Conservation (phyloP, 2,797 vertebrate species). For the Ciconia nigra region DNA sequence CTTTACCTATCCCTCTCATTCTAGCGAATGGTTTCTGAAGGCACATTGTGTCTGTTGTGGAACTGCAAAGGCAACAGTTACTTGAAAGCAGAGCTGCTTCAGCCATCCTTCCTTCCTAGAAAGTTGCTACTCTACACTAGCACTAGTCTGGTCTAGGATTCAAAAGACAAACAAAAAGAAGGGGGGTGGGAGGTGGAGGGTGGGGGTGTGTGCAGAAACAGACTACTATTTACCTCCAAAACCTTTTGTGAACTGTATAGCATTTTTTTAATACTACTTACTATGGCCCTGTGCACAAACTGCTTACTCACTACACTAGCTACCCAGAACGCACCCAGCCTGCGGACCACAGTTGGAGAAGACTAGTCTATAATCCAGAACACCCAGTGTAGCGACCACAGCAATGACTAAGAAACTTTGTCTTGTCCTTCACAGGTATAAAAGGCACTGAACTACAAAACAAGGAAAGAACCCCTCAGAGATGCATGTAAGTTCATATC, state of each 20-base stretch:
- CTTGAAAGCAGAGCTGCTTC: background rate
- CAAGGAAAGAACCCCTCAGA: background rate
- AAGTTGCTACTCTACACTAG: background rate
- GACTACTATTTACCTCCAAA: background rate
- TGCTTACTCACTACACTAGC: background rate
- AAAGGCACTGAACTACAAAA: background rate
- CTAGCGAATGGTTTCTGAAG: background rate
- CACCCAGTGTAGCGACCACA: background rate
- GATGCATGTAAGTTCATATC: background rate
- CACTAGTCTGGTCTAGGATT: background rate
- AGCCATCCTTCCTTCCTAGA: background rate
- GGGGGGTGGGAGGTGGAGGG: fast-evolving
- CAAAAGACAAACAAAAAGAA: background rate
- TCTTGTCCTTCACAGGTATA: background rate
- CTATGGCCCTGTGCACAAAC: background rate
- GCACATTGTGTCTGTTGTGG: background rate
- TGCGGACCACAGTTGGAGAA: background rate
- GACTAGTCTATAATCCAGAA: background rate
- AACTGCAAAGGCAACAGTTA: background rate
- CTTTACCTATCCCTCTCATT: background rate
- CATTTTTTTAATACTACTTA: background rate
- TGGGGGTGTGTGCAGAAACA: background rate
- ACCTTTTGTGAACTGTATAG: background rate
- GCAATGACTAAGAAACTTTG: background rate
- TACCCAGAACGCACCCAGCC: background rate